phyloP scores from a whole-genome alignment of 2,113 vertebrate genomes.

The Archilochus colubris region DNA sequence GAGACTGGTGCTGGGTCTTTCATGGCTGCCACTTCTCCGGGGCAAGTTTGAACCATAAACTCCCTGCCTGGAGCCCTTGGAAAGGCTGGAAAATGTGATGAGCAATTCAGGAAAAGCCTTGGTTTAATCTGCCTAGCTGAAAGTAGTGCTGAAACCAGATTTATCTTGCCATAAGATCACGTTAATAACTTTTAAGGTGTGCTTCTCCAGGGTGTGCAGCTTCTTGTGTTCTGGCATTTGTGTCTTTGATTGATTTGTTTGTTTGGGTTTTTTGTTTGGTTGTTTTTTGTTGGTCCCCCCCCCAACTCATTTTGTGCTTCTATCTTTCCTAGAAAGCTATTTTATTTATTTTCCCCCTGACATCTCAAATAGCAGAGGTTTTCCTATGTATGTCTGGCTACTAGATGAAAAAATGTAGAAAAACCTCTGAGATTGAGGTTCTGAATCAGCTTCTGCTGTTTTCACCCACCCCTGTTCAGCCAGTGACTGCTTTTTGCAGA shows the following conservation, averaged over 20 bases:
- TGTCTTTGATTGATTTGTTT: not conserved
- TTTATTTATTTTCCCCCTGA: conserved; percentile 22
- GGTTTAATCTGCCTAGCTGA: not conserved
- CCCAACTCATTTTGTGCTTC: not conserved
- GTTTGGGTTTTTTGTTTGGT: not conserved
- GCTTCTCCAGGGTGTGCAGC: not conserved
- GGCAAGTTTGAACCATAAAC: not conserved
- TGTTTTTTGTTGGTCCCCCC: not conserved
- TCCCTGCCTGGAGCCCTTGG: not conserved
- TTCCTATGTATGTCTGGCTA: not conserved
- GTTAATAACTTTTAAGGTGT: not conserved
- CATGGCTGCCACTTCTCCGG: not conserved
- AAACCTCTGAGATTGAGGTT: not conserved
- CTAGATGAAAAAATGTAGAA: not conserved
- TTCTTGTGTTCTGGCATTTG: not conserved
- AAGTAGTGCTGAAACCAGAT: not conserved
- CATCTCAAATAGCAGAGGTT: not conserved
- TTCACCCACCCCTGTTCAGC: not conserved
- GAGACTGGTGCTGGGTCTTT: not conserved
- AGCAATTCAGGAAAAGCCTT: not conserved
- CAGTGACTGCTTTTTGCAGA: not conserved
- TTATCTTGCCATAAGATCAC: not conserved
- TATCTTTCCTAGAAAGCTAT: not conserved
- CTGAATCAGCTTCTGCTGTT: not conserved
- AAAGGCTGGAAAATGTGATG: not conserved